phyloP scores from a whole-genome alignment of 2,888 invertebrate genomes.

The Tricholauxania praeusta region DNA sequence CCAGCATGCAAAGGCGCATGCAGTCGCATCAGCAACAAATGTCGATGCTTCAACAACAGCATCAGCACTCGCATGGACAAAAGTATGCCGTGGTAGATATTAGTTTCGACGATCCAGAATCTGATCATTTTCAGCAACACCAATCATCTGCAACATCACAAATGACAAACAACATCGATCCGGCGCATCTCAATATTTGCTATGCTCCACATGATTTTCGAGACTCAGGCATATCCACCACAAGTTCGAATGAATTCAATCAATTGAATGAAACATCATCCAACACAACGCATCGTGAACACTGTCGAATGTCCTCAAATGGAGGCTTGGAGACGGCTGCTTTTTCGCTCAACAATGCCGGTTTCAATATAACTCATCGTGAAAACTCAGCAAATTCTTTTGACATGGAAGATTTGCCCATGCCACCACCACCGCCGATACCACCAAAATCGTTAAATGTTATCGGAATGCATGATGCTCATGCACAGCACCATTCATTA shows the following conservation, averaged over 20 bases:
- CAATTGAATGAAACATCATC: constrained; percentile 60
- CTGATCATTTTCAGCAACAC: constrained; percentile 59
- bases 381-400: constrained; percentile 62
- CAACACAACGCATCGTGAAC: constrained; percentile 59
- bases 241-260: constrained; percentile 65
- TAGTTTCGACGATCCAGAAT: constrained; percentile 69
- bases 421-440: constrained; percentile 65
- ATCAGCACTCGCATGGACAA: constrained; percentile 56
- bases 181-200: constrained; percentile 56
- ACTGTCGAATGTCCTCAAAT: constrained; percentile 58
- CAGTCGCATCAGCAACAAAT: constrained; percentile 51
- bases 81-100: constrained; percentile 70
- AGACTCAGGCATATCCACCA: constrained; percentile 68
- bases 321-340: constrained; percentile 53
- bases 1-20: constrained; percentile 52
- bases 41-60: constrained; percentile 23
- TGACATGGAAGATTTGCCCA: constrained; percentile 64
- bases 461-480: constrained; percentile 44
- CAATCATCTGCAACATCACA: constrained; percentile 52
- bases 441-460: constrained; percentile 64
- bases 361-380: constrained; percentile 60
- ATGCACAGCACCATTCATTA: constrained; percentile 41
- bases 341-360: constrained; percentile 19
- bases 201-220: constrained; percentile 65
- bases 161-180: constrained; percentile 55